phyloP scores from a whole-genome alignment of 2,113 vertebrate species.

The Embiotoca jacksoni region DNA sequence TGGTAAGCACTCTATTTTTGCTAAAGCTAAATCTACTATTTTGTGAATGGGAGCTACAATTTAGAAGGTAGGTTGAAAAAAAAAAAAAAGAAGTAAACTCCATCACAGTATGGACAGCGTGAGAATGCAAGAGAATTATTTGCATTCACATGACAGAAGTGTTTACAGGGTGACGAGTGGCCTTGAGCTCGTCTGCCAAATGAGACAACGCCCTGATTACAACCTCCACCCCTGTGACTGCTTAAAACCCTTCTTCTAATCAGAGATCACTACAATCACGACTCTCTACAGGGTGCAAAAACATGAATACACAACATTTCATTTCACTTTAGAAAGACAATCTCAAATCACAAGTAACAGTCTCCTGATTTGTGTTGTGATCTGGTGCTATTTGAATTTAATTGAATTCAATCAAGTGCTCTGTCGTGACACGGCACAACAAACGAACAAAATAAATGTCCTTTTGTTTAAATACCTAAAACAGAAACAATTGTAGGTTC shows the following conservation, averaged over 20 bases:
- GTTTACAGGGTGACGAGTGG: slow-evolving; percentile 26
- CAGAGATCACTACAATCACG: slow-evolving; percentile 48
- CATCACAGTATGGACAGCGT: background rate
- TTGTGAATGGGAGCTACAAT: no score
- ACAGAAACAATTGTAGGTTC: background rate
- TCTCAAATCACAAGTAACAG: slow-evolving; percentile 7
- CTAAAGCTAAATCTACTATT: no score
- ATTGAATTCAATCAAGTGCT: no score
- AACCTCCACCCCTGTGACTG: slow-evolving; percentile 16
- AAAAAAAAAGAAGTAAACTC: background rate
- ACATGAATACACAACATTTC: slow-evolving; percentile 12
- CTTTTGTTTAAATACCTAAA: background rate
- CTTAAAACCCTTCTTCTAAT: slow-evolving; percentile 38
- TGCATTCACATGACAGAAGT: slow-evolving; percentile 15
- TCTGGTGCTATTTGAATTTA: no score
- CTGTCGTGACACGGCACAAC: no score
- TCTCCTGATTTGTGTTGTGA: no score
- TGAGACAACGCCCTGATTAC: slow-evolving; percentile 55
- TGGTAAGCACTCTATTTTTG: no score
- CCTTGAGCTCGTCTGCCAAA: slow-evolving; percentile 47
- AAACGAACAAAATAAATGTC: no score
- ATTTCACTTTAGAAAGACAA: slow-evolving; percentile 16
- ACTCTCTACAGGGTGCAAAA: slow-evolving; percentile 32
- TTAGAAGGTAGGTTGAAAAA: no score
- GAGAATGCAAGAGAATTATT: slow-evolving; percentile 9